Conservation (phyloP, 2,888 invertebrate genomes). For the Drosophila mimica region DNA sequence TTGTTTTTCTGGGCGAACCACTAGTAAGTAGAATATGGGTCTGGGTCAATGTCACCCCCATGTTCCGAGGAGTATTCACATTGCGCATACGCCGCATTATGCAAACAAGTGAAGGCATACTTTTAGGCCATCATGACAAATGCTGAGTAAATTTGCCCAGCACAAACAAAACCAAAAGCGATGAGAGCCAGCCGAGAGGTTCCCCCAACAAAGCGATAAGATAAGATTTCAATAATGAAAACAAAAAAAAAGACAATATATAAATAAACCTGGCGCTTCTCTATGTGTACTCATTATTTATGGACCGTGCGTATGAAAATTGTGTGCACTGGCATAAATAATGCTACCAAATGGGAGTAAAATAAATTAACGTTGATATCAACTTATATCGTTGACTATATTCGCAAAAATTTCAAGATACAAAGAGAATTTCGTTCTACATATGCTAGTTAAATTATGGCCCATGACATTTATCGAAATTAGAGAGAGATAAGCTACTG, state of each 20-base stretch:
- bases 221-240: constrained; percentile 57
- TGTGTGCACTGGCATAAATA: constrained; percentile 17
- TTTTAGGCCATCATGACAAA: constrained; percentile 61
- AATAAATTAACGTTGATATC: constrained; percentile 32
- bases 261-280: constrained; percentile 29
- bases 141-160: constrained; percentile 58
- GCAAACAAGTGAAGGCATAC: constrained; percentile 60
- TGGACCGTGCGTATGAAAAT: constrained; percentile 38
- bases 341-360: neutral
- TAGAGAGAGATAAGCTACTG: constrained; percentile 5
- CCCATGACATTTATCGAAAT: neutral
- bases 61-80: neutral
- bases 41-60: constrained; percentile 41
- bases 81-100: constrained; percentile 46
- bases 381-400: neutral
- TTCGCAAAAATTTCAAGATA: neutral
- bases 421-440: neutral
- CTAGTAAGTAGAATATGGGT: constrained; percentile 6
- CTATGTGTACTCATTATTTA: constrained; percentile 10
- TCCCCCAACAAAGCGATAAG: constrained; percentile 50
- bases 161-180: constrained; percentile 54
- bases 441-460: neutral
- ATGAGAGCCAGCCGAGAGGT: constrained; percentile 15
- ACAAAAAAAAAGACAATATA: neutral
- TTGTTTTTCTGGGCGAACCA: constrained; percentile 6